These are phyloP conservation scores for Hyles euphorbiae DNA, from an alignment of 1,140 invertebrate species.

Conservation along the genomic window DNA sequence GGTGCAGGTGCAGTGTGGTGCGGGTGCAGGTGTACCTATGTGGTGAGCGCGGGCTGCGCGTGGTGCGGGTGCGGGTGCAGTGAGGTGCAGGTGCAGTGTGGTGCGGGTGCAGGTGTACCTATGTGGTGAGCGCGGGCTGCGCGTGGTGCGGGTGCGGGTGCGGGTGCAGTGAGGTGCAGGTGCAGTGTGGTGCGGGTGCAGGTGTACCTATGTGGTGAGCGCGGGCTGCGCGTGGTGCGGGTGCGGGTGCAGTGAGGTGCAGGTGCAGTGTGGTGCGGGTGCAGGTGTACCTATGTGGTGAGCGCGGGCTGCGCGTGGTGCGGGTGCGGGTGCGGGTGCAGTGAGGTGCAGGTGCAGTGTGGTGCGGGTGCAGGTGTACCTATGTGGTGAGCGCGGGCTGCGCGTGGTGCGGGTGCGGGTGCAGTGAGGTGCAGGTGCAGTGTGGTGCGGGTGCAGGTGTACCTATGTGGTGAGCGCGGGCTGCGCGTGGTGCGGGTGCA, in stretches of 20 bases:
- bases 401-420: conserved; percentile 2
- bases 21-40: neutral
- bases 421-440: conserved; percentile 7
- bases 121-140: conserved; percentile 19
- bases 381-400: too few relatives aligned
- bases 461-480: conserved; percentile 57
- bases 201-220: neutral
- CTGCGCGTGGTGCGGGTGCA: conserved; percentile 33
- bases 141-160: conserved; percentile 87
- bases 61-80: conserved; percentile 82
- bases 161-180: neutral
- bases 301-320: conserved; percentile 79
- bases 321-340: conserved; percentile 77
- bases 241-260: conserved; percentile 49
- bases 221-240: conserved; percentile 44
- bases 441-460: neutral
- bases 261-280: too few relatives aligned
- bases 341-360: neutral
- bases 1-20: neutral
- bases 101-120: conserved; percentile 83
- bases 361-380: too few relatives aligned
- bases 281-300: neutral
- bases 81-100: conserved; percentile 66
- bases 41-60: neutral
- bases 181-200: neutral